Evolutionary conservation across 1,140 invertebrate genomes (phyloP), one percentile per base, ranked within the genome.

Genomic region (Drosophila virilis): DNA sequence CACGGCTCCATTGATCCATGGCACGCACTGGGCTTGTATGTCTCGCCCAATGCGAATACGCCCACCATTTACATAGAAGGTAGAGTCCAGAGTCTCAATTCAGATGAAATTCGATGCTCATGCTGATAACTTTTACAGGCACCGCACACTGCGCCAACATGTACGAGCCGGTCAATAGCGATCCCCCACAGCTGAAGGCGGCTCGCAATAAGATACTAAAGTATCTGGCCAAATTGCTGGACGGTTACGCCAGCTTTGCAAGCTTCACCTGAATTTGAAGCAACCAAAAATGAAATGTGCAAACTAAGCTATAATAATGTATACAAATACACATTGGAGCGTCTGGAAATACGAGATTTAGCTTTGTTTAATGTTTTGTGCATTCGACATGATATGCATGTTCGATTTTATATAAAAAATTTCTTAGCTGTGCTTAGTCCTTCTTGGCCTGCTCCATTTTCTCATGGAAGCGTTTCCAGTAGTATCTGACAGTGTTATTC

Each of bases 1-100:
- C 98, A 98, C 91, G 98, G 98, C 57, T 96, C 96, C 1, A 95
- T 98, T 52, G 98, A 99, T 93, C 98, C 98, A 6, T 98, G 98
- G 98, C 97, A 98, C 93, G 96, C 96, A 2, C 93, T 98, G 33
- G 96, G 96, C 40, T 94, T 96, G 15, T 95, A 93, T 1, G 90
- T 94, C 45, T 94, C 95, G 1, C 13, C 73, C 1, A 90, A 86
- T 46, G 22, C 67, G 78, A 78, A 92, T 77, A 77, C 74, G 5
- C 96, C 96, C 15, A 96, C 95, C 6, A 96, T 97, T 80, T 96
- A 93, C 43, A 96, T 97, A 40, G 92, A 95, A 80, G 96, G 96
- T 96, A 91, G 80, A 46, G 35, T 22, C 1, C 3, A 10, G 3
- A 17, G 15, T 37, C 17, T 1, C 10, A 17, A 13, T 7, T 1